Evolutionary conservation across 1,140 invertebrate species (phyloP).

Genomic region (Pentalonia nigronervosa): DNA sequence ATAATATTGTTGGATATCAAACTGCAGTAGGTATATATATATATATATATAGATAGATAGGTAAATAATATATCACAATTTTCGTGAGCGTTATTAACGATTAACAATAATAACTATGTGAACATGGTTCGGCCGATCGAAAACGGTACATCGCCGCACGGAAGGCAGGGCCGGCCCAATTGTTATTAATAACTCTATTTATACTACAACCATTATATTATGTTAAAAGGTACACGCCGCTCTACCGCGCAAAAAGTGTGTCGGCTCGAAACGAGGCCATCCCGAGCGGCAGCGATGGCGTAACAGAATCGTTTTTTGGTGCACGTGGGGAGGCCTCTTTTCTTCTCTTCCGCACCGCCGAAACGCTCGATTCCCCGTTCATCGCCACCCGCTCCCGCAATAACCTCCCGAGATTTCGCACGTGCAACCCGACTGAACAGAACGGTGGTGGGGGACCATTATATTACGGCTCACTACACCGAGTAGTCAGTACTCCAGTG

Average conservation of each 20-base stretch:
- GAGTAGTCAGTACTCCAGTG: background rate
- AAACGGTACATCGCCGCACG: background rate
- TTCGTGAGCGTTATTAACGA: background rate
- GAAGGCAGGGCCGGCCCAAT: background rate
- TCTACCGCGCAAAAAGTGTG: conserved; percentile 1
- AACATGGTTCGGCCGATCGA: background rate
- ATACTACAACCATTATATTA: background rate
- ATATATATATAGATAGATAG: too few relatives aligned
- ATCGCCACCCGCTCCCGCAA: background rate
- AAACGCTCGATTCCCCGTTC: background rate
- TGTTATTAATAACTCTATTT: too few relatives aligned
- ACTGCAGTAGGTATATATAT: too few relatives aligned
- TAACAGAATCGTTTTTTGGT: conserved; percentile 20
- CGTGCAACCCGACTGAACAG: background rate
- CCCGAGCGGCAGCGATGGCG: conserved; percentile 19
- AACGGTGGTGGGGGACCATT: background rate
- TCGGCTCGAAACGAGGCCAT: conserved; percentile 40
- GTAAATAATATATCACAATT: background rate
- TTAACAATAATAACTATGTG: background rate
- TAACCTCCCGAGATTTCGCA: background rate
- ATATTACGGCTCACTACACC: background rate
- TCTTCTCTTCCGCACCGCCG: background rate
- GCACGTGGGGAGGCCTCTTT: conserved; percentile 28
- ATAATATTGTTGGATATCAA: background rate
- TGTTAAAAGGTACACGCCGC: background rate